A percentile compares a stretch with the other conserved stretches of the same genome.
Evolutionary conservation across 1,140 invertebrate genomes (phyloP).

Genomic region (Plutomurus gul): DNA sequence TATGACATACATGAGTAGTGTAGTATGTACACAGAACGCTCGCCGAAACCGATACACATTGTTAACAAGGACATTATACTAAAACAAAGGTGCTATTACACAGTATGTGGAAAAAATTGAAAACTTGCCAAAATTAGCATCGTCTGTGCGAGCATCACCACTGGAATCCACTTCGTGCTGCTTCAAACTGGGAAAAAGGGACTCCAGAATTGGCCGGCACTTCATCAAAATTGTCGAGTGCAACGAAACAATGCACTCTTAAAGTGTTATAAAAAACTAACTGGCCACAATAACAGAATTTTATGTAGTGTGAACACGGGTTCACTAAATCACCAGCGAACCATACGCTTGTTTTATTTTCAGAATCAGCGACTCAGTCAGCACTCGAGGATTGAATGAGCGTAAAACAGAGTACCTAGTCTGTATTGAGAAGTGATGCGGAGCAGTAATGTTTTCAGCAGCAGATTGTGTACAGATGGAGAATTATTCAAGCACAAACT

Average conservation of each 20-base stretch:
- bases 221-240: slow-evolving; percentile 40
- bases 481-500: no score
- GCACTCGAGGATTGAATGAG: no score
- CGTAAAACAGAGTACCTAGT: no score
- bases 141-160: neutral
- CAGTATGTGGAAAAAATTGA: neutral
- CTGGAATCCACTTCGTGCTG: slow-evolving; percentile 2
- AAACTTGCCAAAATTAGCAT: neutral
- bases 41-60: no score
- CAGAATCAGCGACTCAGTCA: no score
- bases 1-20: no score
- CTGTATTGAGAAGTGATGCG: no score
- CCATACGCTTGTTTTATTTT: no score
- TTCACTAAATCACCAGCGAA: neutral
- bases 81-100: neutral
- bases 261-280: neutral
- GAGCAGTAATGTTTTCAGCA: no score
- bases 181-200: slow-evolving; percentile 35
- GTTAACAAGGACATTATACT: neutral
- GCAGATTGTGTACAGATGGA: no score
- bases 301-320: no score
- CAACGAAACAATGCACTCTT: neutral
- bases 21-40: no score
- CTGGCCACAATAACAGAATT: neutral
- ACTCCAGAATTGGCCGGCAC: slow-evolving; percentile 40